Conservation (phyloP, 1,140 invertebrate species). For the Aphelenchoides fujianensis region DNA sequence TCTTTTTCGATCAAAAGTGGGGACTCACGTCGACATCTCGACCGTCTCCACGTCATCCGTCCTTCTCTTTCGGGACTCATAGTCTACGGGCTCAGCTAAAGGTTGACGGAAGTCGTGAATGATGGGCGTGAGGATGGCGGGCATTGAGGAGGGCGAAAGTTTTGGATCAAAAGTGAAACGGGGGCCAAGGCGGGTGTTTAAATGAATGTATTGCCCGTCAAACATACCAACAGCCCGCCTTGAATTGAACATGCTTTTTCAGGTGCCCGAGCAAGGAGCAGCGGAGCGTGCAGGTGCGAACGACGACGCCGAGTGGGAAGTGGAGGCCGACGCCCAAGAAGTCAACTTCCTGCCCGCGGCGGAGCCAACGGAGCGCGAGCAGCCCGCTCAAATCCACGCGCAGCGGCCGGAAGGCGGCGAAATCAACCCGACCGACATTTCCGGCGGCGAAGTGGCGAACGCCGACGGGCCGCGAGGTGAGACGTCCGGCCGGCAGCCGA, state of each 20-base stretch:
- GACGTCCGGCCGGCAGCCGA: too few relatives aligned
- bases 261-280: background rate
- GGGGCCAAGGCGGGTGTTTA: too few relatives aligned
- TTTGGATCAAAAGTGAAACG: too few relatives aligned
- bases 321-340: background rate
- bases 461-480: background rate
- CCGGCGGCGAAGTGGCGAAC: background rate
- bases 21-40: conserved; percentile 2
- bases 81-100: background rate
- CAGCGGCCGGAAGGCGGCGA: background rate
- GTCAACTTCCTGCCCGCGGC: too few relatives aligned
- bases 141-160: too few relatives aligned
- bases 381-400: background rate
- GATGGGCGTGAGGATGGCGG: too few relatives aligned
- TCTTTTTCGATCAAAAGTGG: background rate
- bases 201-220: background rate
- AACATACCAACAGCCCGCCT: background rate
- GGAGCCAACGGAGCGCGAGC: background rate
- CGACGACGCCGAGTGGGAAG: background rate
- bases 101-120: too few relatives aligned
- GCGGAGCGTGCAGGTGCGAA: background rate
- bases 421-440: background rate
- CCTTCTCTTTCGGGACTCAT: background rate
- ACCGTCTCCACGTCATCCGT: background rate
- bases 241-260: conserved; percentile 20